Evolutionary conservation across 2,113 vertebrate species (phyloP).

Genomic region (Ramphastos sulfuratus): DNA sequence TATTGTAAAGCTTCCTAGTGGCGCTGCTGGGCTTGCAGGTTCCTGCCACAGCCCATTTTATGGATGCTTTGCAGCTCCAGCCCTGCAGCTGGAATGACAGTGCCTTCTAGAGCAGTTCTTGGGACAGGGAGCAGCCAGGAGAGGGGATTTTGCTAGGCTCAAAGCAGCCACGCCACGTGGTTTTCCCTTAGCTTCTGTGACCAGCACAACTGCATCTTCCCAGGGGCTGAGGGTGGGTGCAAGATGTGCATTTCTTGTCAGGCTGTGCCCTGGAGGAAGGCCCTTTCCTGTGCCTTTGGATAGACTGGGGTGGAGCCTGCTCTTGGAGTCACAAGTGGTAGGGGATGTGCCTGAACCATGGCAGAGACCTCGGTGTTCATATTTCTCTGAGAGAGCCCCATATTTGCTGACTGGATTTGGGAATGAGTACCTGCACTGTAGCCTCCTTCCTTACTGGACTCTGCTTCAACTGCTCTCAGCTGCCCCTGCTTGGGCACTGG

Average conservation of each 20-base stretch:
- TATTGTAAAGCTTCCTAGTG: background rate
- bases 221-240: background rate
- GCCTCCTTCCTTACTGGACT: background rate
- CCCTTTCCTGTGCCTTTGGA: accelerated
- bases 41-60: background rate
- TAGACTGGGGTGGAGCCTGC: accelerated
- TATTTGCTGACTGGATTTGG: background rate
- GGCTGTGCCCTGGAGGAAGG: background rate
- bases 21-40: background rate
- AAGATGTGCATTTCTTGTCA: accelerated
- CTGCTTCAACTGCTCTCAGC: background rate
- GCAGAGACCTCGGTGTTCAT: background rate
- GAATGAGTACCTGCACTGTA: background rate
- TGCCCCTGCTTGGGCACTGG: background rate
- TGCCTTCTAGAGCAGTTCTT: background rate
- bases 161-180: background rate
- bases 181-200: background rate
- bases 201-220: background rate
- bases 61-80: background rate
- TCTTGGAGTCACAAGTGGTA: accelerated
- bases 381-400: background rate
- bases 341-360: background rate
- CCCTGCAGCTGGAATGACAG: accelerated
- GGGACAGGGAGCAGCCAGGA: background rate
- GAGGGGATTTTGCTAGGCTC: background rate